phyloP scores from a whole-genome alignment of 2,888 invertebrate genomes.

The Adelognathus sp. region DNA sequence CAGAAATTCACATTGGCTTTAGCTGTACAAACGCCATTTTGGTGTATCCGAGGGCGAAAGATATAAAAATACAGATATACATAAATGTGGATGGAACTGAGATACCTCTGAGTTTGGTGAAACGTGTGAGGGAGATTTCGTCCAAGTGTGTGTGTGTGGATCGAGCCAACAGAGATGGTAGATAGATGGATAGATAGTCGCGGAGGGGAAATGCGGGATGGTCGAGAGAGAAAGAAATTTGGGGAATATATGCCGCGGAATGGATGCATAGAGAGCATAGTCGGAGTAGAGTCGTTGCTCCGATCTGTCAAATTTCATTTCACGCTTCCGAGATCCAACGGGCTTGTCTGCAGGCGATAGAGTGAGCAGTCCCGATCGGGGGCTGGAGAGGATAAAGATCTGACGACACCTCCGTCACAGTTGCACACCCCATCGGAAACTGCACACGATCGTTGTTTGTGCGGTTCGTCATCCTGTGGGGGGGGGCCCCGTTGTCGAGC shows the following conservation, averaged over 20 bases:
- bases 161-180: constrained; percentile 25
- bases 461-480: constrained; percentile 33
- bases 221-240: constrained; percentile 27
- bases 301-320: constrained; percentile 81
- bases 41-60: constrained; percentile 39
- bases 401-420: constrained; percentile 60
- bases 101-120: constrained; percentile 27
- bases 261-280: constrained; percentile 51
- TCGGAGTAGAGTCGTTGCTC: constrained; percentile 67
- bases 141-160: constrained; percentile 39
- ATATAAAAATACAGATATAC: constrained; percentile 11
- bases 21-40: constrained; percentile 71
- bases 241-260: constrained; percentile 42
- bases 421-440: constrained; percentile 32
- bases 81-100: constrained; percentile 12
- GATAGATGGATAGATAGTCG: constrained; percentile 41
- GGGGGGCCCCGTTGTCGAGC: neutral
- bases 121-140: constrained; percentile 32
- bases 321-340: constrained; percentile 76
- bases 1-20: constrained; percentile 64
- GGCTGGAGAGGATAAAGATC: constrained; percentile 65
- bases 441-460: constrained; percentile 36
- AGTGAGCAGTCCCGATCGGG: constrained; percentile 55
- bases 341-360: constrained; percentile 56
- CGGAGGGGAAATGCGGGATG: constrained; percentile 38